Evolutionary conservation across 64 coral and sea anemone species (phyloP).

Genomic region (Stichodactyla helianthus): DNA sequence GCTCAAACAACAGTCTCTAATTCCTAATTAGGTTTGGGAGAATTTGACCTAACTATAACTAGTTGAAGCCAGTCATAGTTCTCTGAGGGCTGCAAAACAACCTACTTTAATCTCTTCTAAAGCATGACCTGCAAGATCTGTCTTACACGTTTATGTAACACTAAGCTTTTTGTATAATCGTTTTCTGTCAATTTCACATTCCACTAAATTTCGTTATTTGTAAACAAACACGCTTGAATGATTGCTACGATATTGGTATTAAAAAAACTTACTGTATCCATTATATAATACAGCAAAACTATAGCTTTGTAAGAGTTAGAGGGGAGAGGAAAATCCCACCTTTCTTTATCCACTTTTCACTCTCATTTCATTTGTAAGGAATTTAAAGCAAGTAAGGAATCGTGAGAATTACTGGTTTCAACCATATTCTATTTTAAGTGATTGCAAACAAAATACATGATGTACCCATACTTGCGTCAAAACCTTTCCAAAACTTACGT

Average conservation of each 20-base stretch:
- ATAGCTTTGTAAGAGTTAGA: background rate
- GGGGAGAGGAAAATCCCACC: background rate
- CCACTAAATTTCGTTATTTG: slow-evolving; percentile 4
- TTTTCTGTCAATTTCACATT: slow-evolving; percentile 13
- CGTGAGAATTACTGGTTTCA: too few relatives aligned
- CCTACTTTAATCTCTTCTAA: background rate
- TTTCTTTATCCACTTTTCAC: background rate
- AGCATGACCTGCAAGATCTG: background rate
- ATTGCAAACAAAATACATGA: too few relatives aligned
- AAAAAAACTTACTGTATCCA: background rate
- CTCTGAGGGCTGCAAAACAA: background rate
- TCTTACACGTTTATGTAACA: background rate
- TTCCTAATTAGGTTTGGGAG: background rate
- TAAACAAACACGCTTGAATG: background rate
- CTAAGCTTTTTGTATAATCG: background rate
- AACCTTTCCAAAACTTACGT: background rate
- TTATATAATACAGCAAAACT: background rate
- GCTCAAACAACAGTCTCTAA: slow-evolving; percentile 4
- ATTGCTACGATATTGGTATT: background rate
- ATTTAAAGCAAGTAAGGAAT: background rate
- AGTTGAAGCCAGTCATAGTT: background rate
- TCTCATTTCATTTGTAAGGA: background rate
- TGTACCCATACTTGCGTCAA: background rate
- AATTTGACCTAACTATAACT: background rate
- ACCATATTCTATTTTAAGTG: too few relatives aligned